Percentiles rank a stretch among this genome's conserved stretches.
Conservation (phyloP, 2,888 invertebrate species). For the Orchesella flavescens region DNA sequence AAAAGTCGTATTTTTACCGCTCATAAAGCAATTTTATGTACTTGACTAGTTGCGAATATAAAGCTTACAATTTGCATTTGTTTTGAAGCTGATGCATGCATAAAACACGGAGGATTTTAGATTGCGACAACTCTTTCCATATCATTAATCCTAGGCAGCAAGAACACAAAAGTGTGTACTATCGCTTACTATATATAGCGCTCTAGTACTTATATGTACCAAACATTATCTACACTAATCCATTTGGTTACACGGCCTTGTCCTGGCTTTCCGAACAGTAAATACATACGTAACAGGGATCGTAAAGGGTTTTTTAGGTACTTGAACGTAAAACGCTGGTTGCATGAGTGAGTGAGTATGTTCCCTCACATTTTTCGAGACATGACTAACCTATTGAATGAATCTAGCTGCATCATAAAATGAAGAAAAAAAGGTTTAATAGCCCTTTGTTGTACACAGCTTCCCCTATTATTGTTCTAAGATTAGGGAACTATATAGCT, state of each 20-base stretch:
- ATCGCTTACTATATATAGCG: no score
- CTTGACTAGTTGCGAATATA: not conserved
- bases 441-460: not conserved
- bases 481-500: not conserved
- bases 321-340: no score
- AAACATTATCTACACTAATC: constrained; percentile 17
- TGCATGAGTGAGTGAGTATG: not conserved
- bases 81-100: constrained; percentile 3
- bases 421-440: constrained; percentile 7
- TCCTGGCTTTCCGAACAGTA: not conserved
- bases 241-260: constrained; percentile 15
- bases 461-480: not conserved
- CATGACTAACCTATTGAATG: not conserved
- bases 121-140: constrained; percentile 16
- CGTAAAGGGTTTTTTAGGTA: no score
- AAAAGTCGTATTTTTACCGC: not conserved
- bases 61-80: constrained; percentile 26
- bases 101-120: not conserved
- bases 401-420: constrained; percentile 1
- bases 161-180: not conserved
- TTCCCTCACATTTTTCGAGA: not conserved
- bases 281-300: not conserved
- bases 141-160: constrained; percentile 6
- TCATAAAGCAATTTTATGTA: constrained; percentile 11
- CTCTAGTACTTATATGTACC: not conserved